Evolutionary conservation across 2,797 vertebrate genomes (phyloP), one percentile per base, ranked within the genome.

Genomic region (Coranthus polyacanthus): DNA sequence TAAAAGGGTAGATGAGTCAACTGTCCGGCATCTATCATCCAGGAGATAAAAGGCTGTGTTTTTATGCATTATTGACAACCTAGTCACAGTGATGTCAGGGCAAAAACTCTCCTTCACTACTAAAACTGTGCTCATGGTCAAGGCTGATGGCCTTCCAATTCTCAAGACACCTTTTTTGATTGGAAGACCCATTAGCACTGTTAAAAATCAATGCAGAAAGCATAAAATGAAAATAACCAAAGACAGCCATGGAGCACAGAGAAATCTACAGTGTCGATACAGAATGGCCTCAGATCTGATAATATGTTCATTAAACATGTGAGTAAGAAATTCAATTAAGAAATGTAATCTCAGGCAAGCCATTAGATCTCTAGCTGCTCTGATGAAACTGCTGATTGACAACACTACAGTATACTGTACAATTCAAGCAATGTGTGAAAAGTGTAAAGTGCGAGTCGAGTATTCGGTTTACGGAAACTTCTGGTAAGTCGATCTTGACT

Each of bases 1-100:
- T 52, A 66, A 79, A n/a, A 80, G 63, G 61, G 26, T 18, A 43
- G 7, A 12, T 15, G 34, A 32, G 54, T 79, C 62, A 56, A 57
- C 66, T 62, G 41, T 36, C 16, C 15, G 3, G 29, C 46, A 54
- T 61, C 61, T 54, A 60, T 83, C 55, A 26, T 15, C 71, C 58
- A 17, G 3, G 26, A 63, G 72, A 60, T 85, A 47, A 75, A 80
- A 84, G 59, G 34, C 5, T 4, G 36, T 0, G 8, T 60, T 71
- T 79, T 83, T 39, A 81, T 89, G 63, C 41, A 83, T 86, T 88
- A 89, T 89, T 85, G 59, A 90, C 67, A 62, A 68, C 44, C 43
- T 55, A 38, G 24, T 42, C 18, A 50, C 46, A 55, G 36, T 15
- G 8, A 29, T 24, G 54, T 21, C 29, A 84, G 57, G 53, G 75